Base-by-base conservation (phyloP, 2,888 invertebrate genomes). In the Apoda limacodes region DNA sequence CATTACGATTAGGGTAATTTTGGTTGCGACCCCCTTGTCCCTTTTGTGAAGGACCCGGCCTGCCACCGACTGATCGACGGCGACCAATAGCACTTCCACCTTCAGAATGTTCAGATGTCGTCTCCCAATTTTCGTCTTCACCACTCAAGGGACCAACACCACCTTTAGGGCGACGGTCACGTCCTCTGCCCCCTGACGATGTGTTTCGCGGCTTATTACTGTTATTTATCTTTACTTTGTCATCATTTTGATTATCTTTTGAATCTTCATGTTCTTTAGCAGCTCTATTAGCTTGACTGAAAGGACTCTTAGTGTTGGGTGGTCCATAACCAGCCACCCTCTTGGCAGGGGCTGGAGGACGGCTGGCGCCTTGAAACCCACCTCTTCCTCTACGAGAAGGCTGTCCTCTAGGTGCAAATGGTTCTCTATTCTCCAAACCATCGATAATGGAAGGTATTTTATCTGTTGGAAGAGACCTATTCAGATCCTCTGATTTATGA, bases 321-420 rank as follows among this genome's bases (percentile, higher is more conserved):
- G 90, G 90, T 1, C 92, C 90, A 59, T 91, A 92, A 4, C 89
- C 88, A 43, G 90, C 85, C 35, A 89, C 86, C 42, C 89, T 80
- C 34, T 87, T 83, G 12, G 82, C 74, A 4, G 81, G 70, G 13
- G 80, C 76, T n/a, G 75, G 75, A 5, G 74, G 76, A n/a, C 80
- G 61, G 2, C 63, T 43, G 2, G 69, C 52, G 12, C 78, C 78
- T 42, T 75, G 76, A 45, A 76, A 78, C 14, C 78, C 78, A 9
- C 90, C 92, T 37, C 95, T 83, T 4, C 95, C 95, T 34, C 94
- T 87, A 28, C 94, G 82, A 1, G 93, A 93, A 0, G 95, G 95
- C 62, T 94, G 94, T 1, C 95, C 95, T 12, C 93, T 85, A 0
- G 94, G 94, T 2, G 91, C 88, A 67, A 93, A 93, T 26, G 89